phyloP scores from a whole-genome alignment of 2,113 vertebrate genomes.

The Conger conger region DNA sequence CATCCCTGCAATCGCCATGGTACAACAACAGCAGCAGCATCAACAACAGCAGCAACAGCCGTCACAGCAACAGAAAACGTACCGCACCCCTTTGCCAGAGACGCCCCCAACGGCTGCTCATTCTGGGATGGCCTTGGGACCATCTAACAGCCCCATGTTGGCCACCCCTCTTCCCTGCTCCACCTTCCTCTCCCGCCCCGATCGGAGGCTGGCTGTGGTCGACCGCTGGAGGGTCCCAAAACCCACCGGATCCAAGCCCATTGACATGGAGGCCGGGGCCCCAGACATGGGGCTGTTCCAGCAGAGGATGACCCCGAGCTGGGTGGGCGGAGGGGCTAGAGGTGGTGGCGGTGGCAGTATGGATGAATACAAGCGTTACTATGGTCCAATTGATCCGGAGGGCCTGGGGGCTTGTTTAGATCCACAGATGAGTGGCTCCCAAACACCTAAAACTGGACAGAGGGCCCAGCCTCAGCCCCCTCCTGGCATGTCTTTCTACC shows the following conservation, averaged over 20 bases:
- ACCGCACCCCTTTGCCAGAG: constrained; percentile 67
- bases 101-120: constrained; percentile 67
- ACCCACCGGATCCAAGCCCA: constrained; percentile 65
- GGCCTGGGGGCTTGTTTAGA: constrained; percentile 71
- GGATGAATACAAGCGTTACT: constrained; percentile 87
- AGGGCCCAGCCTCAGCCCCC: constrained; percentile 38
- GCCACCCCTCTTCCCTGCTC: constrained; percentile 79
- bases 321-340: constrained; percentile 53
- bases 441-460: constrained; percentile 65
- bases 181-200: constrained; percentile 81
- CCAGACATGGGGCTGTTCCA: constrained; percentile 62
- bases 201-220: constrained; percentile 75
- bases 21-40: constrained; percentile 66
- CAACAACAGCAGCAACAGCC: constrained; percentile 63
- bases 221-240: constrained; percentile 83
- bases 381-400: constrained; percentile 88
- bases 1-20: constrained; percentile 68
- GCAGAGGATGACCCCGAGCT: constrained; percentile 61
- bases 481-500: constrained; percentile 9
- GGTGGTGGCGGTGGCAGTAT: constrained; percentile 56
- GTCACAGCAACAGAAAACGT: constrained; percentile 61
- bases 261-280: constrained; percentile 62
- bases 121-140: constrained; percentile 74
- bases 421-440: constrained; percentile 54
- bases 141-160: constrained; percentile 74